Base-by-base conservation (phyloP, 37 sponge, comb jelly and placozoan genomes). In the Bolinopsis microptera region DNA sequence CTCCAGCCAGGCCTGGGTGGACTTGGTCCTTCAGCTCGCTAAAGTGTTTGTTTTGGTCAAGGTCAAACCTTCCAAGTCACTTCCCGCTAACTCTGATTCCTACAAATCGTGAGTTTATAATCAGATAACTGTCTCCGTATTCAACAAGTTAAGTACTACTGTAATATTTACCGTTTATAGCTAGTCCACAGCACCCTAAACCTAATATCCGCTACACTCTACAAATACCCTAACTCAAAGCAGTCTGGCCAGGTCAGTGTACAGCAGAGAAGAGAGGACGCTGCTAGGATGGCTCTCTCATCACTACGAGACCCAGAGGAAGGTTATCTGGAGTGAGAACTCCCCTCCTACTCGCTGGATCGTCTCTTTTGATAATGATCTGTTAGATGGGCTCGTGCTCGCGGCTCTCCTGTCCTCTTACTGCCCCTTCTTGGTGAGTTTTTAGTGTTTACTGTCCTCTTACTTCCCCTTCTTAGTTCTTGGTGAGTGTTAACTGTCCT, bases 221-320 rank as follows among this genome's bases (percentile, higher is more conserved):
- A n/a, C n/a, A n/a, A n/a, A n/a, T n/a, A n/a, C n/a, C n/a, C n/a
- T n/a, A n/a, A n/a, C n/a, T n/a, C n/a, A n/a, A n/a, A n/a, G n/a
- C 90, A 86, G 90, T 5, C 61, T 93, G 48, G 93, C 93, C n/a
- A 68, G 93, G 32, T 74, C 74, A 24, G 93, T 96, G 13, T 97
- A 97, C 76, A 90, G 94, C 36, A 35, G 8, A 0, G 92, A 83
- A 1, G 97, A 97, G 93, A 38, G 95, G 25, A 39, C 93, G 1
- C 92, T 97, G 0, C 94, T 97, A 76, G 76, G 82, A 25, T 97
- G 97, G 97, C 92, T 97, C 38, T 96, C 96, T 92, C 76, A 95
- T 38, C 95, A 96, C 94, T 96, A 94, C 83, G 83, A 83, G 27
- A 61, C 35, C 0, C 95, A 97, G 67, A 92, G 94, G 34, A 40